These are phyloP conservation scores for Pantherophis guttatus DNA, from an alignment of 2,113 vertebrate genomes.

Conservation along the genomic window DNA sequence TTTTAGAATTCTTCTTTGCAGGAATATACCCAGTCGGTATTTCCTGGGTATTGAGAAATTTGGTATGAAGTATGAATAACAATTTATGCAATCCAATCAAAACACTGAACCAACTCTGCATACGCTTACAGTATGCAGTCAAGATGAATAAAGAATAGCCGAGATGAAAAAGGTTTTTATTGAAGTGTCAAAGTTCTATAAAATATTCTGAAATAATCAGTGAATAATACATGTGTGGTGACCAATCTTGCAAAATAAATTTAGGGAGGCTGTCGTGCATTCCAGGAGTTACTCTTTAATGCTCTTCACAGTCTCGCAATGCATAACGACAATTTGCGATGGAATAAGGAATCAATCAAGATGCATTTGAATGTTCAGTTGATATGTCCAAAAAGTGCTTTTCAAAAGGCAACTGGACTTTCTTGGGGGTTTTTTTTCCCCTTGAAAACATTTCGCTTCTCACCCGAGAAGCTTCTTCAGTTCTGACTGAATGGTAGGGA, in stretches of 20 bases:
- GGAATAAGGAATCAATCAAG: not conserved
- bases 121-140: not conserved
- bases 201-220: not conserved
- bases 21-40: not conserved
- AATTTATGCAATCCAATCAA: constrained; percentile 13
- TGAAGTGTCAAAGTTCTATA: constrained; percentile 8
- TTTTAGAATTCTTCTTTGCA: not conserved
- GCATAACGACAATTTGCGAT: not conserved
- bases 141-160: not conserved
- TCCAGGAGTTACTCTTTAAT: not conserved
- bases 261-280: not conserved
- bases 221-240: not conserved
- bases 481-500: no score
- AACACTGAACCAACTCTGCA: not conserved
- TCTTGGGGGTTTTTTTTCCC: no score
- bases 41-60: constrained; percentile 9
- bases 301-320: no score
- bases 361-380: not conserved
- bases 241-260: not conserved
- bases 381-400: no score
- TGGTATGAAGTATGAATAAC: constrained; percentile 20
- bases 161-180: not conserved
- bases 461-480: no score
- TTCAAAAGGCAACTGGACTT: no score
- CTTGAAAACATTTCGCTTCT: no score